A percentile compares a stretch with the other conserved stretches of the same genome.
Conservation (phyloP, 2,797 vertebrate genomes). For the Hemitrygon akajei region DNA sequence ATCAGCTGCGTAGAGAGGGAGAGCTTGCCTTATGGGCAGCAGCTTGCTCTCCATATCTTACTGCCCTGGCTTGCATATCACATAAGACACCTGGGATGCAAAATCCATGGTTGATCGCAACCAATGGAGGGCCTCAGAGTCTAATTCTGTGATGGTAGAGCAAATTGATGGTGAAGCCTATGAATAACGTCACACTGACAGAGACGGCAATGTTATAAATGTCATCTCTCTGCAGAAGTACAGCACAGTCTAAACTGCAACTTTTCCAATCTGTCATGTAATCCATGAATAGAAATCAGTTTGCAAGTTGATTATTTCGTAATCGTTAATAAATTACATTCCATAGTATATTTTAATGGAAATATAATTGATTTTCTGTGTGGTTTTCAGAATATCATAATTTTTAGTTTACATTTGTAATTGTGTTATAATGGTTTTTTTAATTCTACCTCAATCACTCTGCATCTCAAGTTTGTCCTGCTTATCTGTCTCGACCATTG, state of each 20-base stretch:
- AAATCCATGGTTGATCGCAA: no score
- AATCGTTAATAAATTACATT: conserved; percentile 26
- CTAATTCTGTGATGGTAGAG: no score
- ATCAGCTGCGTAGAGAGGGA: no score
- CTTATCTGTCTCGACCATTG: neutral
- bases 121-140: no score
- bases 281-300: conserved; percentile 37
- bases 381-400: neutral
- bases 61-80: no score
- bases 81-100: no score
- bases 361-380: conserved; percentile 23
- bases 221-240: conserved; percentile 3
- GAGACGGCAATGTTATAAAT: neutral
- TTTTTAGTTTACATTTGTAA: neutral
- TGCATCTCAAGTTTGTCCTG: neutral
- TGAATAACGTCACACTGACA: neutral
- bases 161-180: neutral
- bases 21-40: no score
- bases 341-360: neutral
- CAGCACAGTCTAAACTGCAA: conserved; percentile 26
- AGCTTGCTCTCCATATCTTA: no score
- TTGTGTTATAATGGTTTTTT: neutral
- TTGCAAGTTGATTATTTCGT: conserved; percentile 12
- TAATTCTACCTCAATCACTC: neutral
- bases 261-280: conserved; percentile 18